These are phyloP conservation scores for Prunella strophiata DNA, from an alignment of 2,797 vertebrate genomes.

Conservation along the genomic window DNA sequence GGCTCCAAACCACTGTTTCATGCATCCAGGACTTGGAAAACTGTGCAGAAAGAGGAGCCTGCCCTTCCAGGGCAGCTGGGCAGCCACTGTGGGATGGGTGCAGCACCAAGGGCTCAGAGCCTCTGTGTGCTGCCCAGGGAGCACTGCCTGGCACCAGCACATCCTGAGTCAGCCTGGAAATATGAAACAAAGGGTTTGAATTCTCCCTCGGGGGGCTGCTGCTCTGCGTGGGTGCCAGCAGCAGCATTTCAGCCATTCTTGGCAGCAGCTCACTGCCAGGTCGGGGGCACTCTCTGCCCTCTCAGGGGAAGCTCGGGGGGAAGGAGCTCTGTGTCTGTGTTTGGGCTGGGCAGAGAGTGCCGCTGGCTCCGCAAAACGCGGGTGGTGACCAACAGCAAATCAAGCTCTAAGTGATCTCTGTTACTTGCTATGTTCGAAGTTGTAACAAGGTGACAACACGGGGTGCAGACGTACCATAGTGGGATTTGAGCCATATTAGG, in stretches of 20 bases:
- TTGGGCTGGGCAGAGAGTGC: neutral
- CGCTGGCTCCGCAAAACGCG: neutral
- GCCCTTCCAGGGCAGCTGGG: neutral
- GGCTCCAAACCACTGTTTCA: neutral
- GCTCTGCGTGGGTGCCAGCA: neutral
- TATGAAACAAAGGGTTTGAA: constrained; percentile 31
- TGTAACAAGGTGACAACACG: neutral
- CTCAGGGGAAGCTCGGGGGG: neutral
- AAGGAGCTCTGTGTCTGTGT: too few species aligned
- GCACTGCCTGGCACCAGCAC: neutral
- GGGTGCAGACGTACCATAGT: fast-evolving
- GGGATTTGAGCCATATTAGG: fast-evolving
- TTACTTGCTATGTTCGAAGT: fast-evolving
- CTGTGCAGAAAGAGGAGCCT: neutral
- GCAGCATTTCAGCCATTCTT: neutral
- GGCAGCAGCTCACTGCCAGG: neutral
- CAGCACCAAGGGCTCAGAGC: neutral
- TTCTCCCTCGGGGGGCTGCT: neutral
- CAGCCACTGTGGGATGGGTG: neutral
- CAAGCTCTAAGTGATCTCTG: neutral
- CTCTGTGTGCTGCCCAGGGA: neutral
- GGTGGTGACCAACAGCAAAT: neutral
- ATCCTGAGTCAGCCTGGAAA: constrained; percentile 13
- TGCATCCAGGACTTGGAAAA: neutral
- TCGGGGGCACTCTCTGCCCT: fast-evolving